These are phyloP conservation scores for Madoqua kirkii DNA, from an alignment of 2,113 vertebrate species.

Conservation along the genomic window DNA sequence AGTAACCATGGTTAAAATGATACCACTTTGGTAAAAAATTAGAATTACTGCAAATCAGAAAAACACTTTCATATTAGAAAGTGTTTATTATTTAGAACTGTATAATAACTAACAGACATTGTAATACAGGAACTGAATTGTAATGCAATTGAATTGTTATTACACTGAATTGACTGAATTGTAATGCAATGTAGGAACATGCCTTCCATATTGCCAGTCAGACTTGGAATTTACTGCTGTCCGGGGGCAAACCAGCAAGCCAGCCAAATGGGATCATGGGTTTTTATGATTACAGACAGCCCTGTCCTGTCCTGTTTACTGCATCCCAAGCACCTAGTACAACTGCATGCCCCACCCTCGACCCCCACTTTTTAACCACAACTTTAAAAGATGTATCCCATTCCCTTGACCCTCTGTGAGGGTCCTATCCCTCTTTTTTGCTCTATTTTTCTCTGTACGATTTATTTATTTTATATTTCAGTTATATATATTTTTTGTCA, in stretches of 20 bases:
- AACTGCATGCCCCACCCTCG: fast-evolving
- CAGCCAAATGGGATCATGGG: neutral
- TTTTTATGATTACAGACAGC: neutral
- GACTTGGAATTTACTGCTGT: neutral
- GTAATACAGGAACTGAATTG: neutral
- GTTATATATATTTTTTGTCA: neutral
- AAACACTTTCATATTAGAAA: neutral
- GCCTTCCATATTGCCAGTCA: neutral
- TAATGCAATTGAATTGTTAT: neutral
- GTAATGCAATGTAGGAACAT: neutral
- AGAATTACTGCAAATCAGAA: slow-evolving; percentile 13
- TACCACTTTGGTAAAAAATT: neutral
- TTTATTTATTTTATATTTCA: neutral
- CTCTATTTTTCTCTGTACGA: neutral
- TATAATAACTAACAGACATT: neutral
- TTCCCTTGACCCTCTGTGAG: neutral
- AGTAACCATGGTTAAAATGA: slow-evolving; percentile 21
- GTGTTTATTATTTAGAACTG: neutral
- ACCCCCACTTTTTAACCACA: neutral
- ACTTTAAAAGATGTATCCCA: neutral
- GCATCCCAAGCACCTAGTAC: neutral
- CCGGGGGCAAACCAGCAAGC: neutral
- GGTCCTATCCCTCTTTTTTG: neutral
- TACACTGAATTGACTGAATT: neutral
- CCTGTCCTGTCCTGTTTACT: neutral